phyloP scores from a whole-genome alignment of 2,888 invertebrate species.

The Cistogaster globosa region DNA sequence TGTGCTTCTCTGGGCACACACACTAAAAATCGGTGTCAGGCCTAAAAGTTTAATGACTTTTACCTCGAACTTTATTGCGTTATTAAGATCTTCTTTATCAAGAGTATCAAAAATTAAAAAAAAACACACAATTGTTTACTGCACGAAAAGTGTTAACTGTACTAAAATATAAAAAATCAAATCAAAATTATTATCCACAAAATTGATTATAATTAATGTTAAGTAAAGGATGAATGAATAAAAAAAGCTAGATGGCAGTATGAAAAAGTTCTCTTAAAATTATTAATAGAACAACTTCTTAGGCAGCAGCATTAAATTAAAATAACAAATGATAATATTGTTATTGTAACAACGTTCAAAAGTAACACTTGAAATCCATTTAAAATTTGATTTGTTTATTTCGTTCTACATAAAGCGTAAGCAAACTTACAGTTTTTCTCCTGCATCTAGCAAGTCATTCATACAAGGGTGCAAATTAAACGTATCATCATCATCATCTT shows the following conservation, averaged over 20 bases:
- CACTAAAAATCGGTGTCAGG: too few species aligned
- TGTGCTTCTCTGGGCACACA: too few species aligned
- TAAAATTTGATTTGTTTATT: conserved; percentile 71
- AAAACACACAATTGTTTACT: too few species aligned
- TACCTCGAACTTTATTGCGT: too few species aligned
- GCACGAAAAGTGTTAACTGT: too few species aligned
- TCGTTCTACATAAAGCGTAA: conserved; percentile 42
- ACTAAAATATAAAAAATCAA: background rate
- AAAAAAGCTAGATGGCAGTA: conserved; percentile 20
- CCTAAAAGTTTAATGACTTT: too few species aligned
- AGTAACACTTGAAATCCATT: conserved; percentile 71
- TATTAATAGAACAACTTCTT: conserved; percentile 51
- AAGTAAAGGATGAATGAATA: conserved; percentile 46
- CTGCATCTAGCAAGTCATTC: conserved; percentile 2
- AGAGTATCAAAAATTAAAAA: too few species aligned
- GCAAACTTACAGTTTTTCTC: background rate
- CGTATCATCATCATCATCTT: conserved; percentile 65
- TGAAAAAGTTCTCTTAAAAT: conserved; percentile 24
- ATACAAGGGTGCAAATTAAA: conserved; percentile 70
- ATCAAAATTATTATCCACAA: conserved; percentile 18
- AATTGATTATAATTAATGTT: conserved; percentile 45
- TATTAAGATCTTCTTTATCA: too few species aligned
- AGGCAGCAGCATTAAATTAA: conserved; percentile 33
- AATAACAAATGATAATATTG: conserved; percentile 58
- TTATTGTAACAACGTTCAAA: conserved; percentile 60